Conservation (phyloP, 2,797 vertebrate genomes). For the Rallus crepitans region DNA sequence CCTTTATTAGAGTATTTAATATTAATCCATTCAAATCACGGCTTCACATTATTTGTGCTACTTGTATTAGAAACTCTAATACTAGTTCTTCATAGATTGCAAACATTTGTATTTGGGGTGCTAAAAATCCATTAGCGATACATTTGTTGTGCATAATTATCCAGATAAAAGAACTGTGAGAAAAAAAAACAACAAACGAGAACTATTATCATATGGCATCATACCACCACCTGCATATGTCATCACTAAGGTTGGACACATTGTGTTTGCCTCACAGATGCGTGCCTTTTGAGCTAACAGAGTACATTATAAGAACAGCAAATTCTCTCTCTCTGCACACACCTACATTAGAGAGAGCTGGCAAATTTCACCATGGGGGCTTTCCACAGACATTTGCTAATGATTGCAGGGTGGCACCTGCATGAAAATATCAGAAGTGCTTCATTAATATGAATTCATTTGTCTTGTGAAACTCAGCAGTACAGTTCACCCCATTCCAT, state of each 20-base stretch:
- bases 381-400: background rate
- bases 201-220: background rate
- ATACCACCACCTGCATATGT: fast-evolving
- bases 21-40: background rate
- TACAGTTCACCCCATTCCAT: background rate
- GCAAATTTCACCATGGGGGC: background rate
- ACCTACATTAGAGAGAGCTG: background rate
- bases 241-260: background rate
- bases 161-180: background rate
- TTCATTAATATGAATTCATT: background rate
- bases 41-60: background rate
- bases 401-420: background rate
- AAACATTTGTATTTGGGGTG: background rate
- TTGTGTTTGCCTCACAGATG: background rate
- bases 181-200: fast-evolving
- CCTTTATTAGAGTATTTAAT: background rate
- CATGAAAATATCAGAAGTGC: background rate
- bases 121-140: background rate
- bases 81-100: background rate
- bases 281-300: background rate
- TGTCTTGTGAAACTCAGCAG: background rate
- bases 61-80: background rate
- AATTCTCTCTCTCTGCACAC: background rate
- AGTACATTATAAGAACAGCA: background rate
- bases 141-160: background rate